Base-by-base conservation (phyloP, 2,113 vertebrate species). In the Leucosticte australis region DNA sequence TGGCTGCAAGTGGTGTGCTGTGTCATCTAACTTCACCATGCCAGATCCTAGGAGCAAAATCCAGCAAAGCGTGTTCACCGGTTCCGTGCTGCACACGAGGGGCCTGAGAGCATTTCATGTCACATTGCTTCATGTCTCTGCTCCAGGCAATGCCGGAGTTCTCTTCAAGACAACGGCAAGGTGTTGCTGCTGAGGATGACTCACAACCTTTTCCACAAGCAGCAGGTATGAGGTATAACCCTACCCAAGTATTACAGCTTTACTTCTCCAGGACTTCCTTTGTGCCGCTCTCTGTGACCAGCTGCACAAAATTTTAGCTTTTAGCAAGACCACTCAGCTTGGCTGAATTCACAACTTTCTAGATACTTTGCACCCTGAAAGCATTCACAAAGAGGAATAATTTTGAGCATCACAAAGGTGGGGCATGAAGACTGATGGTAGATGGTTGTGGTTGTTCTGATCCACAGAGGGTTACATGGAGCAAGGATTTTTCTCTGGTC, bases 1-100 rank as follows among this genome's bases (percentile, higher is more conserved):
- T 77, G 50, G 17, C 59, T 63, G 52, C 55, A 42, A 74, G 26
- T 0, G 0, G 5, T 5, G 1, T 55, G 21, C 30, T 89, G n/a
- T 31, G 17, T 28, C 4, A 2, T 59, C 64, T 55, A 42, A 63
- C 73, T 77, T 89, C 21, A 56, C 15, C 2, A 7, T 7, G 1
- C 31, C n/a, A 37, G 18, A 44, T 21, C 47, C 50, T 24, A 70
- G 50, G 19, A 87, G 42, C 46, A 69, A 84, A 78, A 90, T 50
- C 42, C 52, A 63, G n/a, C 28, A 28, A 42, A 16, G 3, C 11
- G 3, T 46, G 11, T 39, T 81, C 59, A 30, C 23, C 33, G 19
- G 15, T n/a, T 37, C 33, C 19, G 30, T 28, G 41, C 35, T 60
- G 20, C 26, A 2, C 10, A 15, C 0, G 3, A 68, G 47, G 30